phyloP scores from a whole-genome alignment of 2,888 invertebrate species.

The Scaptomyza cyrtandrae region DNA sequence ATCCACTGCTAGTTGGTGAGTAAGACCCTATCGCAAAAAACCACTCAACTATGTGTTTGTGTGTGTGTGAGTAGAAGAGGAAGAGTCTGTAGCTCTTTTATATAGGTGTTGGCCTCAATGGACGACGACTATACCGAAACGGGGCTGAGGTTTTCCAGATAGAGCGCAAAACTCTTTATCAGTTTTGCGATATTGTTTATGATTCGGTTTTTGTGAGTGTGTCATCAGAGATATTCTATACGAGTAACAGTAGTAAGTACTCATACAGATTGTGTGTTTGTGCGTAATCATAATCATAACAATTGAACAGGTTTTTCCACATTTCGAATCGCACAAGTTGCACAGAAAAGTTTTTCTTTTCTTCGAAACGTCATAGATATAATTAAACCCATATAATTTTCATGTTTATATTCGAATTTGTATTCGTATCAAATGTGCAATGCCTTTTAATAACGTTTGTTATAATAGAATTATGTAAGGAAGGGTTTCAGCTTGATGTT shows the following conservation, averaged over 20 bases:
- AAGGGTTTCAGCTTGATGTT: too few species aligned
- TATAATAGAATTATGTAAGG: too few species aligned
- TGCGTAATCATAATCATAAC: conserved; percentile 38
- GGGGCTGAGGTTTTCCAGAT: conserved; percentile 51
- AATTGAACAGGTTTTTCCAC: conserved; percentile 22
- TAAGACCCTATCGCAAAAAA: conserved; percentile 60
- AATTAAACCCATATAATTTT: background rate
- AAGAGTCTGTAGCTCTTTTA: too few species aligned
- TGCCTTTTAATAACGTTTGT: too few species aligned
- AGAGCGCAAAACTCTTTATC: conserved; percentile 47
- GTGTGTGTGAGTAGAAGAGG: background rate
- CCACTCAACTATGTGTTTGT: background rate
- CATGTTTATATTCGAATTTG: background rate
- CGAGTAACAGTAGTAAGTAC: background rate
- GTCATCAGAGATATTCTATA: conserved; percentile 36
- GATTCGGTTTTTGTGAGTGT: conserved; percentile 47
- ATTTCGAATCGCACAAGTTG: conserved; percentile 9
- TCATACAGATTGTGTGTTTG: conserved; percentile 11
- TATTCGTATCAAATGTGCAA: background rate
- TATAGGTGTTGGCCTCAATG: conserved; percentile 63
- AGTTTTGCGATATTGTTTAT: conserved; percentile 77
- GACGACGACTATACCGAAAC: conserved; percentile 21
- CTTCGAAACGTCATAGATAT: conserved; percentile 19
- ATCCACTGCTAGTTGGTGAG: conserved; percentile 85
- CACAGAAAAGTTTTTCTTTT: background rate